A percentile compares a stretch with the other conserved stretches of the same genome.
These are phyloP conservation scores for Hirudo medicinalis DNA, from an alignment of 1,140 invertebrate genomes.

Conservation along the genomic window DNA sequence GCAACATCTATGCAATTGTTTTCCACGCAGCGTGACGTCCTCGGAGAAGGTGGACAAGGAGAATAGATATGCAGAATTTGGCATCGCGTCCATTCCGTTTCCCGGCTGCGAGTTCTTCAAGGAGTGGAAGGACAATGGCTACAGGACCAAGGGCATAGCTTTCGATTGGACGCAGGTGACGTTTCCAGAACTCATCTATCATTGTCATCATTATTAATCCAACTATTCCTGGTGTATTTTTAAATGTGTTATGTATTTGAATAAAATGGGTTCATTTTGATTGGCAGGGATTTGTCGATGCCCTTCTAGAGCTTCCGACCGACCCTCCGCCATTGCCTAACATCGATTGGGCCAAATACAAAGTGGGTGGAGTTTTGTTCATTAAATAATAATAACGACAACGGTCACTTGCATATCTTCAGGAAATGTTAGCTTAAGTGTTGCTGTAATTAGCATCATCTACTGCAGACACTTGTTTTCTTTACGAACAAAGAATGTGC, in stretches of 20 bases:
- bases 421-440: no score
- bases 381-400: no score
- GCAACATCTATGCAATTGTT: no score
- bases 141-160: constrained; percentile 52
- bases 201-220: neutral
- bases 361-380: constrained; percentile 40
- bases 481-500: no score
- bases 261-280: constrained; percentile 4
- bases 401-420: no score
- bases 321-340: constrained; percentile 49
- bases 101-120: constrained; percentile 70
- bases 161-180: constrained; percentile 63
- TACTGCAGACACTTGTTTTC: no score
- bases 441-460: no score
- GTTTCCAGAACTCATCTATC: neutral
- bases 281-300: constrained; percentile 52
- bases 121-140: constrained; percentile 58
- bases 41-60: constrained; percentile 74
- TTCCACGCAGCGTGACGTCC: constrained; percentile 48
- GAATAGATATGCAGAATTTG: constrained; percentile 62
- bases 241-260: neutral
- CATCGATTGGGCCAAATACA: constrained; percentile 61
- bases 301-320: constrained; percentile 55
- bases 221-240: neutral
- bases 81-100: constrained; percentile 62